Conservation (phyloP, 2,888 invertebrate species). For the Phragmatobia fuliginosa region DNA sequence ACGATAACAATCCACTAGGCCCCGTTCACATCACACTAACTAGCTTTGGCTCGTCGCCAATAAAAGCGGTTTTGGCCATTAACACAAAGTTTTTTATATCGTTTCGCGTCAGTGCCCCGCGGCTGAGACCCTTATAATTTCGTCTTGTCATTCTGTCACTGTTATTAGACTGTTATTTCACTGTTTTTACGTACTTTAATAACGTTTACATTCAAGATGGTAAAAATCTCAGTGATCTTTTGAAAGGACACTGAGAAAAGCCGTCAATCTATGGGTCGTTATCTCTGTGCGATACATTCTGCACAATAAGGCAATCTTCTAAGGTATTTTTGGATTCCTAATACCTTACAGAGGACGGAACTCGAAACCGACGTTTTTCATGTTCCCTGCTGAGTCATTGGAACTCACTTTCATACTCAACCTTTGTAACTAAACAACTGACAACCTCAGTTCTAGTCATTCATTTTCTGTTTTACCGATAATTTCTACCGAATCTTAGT, state of each 20-base stretch:
- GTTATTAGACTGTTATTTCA: not conserved
- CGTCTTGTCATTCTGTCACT: not conserved
- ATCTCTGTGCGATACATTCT: slow-evolving; percentile 2
- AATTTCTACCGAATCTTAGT: not conserved
- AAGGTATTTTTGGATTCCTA: not conserved
- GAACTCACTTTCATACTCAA: not conserved
- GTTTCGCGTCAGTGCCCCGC: not conserved
- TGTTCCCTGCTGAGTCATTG: not conserved
- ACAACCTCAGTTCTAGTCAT: not conserved
- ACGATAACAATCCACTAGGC: slow-evolving; percentile 17
- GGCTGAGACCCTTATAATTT: not conserved
- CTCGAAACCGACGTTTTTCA: not conserved
- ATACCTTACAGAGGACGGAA: not conserved
- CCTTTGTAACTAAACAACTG: not conserved
- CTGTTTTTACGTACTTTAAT: not conserved
- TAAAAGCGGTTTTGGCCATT: not conserved
- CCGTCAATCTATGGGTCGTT: not conserved
- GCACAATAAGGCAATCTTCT: not conserved
- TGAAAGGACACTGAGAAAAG: not conserved
- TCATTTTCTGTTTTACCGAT: not conserved
- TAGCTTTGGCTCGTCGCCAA: slow-evolving; percentile 1
- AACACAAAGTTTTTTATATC: not conserved
- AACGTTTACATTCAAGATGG: not conserved
- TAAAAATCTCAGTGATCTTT: not conserved
- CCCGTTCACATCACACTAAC: not conserved